A percentile compares a stretch with the other conserved stretches of the same genome.
Conservation (phyloP, 2,888 invertebrate species). For the Acleris cristana region DNA sequence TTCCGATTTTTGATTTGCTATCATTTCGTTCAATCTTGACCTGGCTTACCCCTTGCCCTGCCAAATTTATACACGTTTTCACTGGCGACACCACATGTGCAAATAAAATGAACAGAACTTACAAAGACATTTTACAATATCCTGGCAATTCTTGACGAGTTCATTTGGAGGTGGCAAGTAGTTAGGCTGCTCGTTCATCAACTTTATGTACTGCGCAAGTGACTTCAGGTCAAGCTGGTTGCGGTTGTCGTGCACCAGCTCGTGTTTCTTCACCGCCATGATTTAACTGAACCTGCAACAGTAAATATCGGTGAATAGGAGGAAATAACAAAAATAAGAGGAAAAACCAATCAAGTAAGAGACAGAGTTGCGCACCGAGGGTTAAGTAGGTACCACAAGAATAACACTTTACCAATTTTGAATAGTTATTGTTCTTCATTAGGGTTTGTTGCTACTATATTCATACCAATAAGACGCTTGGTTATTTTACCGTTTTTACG, state of each 20-base stretch:
- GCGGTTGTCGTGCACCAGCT: constrained; percentile 75
- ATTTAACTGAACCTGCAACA: constrained; percentile 38
- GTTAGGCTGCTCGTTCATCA: constrained; percentile 74
- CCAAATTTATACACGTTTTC: not conserved
- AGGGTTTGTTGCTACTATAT: too few relatives aligned
- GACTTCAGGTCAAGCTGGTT: constrained; percentile 65
- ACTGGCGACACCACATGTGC: not conserved
- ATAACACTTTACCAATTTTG: too few relatives aligned
- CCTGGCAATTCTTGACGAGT: constrained; percentile 73
- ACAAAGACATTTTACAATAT: constrained; percentile 80
- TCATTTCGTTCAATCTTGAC: not conserved
- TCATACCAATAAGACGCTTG: too few relatives aligned
- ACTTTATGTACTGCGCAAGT: constrained; percentile 75
- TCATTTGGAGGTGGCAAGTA: constrained; percentile 70
- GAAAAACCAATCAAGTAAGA: too few relatives aligned
- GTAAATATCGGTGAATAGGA: not conserved
- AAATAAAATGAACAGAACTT: constrained; percentile 42
- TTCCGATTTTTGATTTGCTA: too few relatives aligned
- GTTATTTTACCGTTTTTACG: too few relatives aligned
- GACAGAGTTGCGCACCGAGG: too few relatives aligned
- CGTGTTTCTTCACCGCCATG: constrained; percentile 85
- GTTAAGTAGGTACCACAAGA: too few relatives aligned
- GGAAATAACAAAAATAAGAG: too few relatives aligned
- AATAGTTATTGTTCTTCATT: too few relatives aligned
- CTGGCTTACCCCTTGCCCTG: too few relatives aligned